phyloP scores from a whole-genome alignment of 1,140 invertebrate species.

The Aphelenchoides avenae region DNA sequence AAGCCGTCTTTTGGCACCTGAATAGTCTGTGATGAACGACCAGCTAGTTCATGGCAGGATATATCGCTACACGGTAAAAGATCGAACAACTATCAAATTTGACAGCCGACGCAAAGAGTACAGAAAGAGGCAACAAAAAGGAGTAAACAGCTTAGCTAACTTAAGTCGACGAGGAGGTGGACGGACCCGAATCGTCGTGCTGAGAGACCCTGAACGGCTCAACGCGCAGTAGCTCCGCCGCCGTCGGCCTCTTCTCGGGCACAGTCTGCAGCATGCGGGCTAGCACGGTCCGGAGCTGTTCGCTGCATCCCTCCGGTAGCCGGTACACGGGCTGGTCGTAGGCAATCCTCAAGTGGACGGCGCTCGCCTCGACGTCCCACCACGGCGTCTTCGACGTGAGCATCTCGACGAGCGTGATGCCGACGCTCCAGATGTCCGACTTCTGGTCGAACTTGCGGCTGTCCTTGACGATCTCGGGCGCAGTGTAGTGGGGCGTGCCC shows the following conservation, averaged over 20 bases:
- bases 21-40: too few relatives aligned
- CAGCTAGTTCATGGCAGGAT: too few relatives aligned
- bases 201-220: too few relatives aligned
- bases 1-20: too few relatives aligned
- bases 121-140: too few relatives aligned
- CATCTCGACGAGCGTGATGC: slow-evolving; percentile 37
- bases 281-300: slow-evolving; percentile 2
- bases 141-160: too few relatives aligned
- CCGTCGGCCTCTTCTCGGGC: slow-evolving; percentile 30
- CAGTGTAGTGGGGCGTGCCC: slow-evolving; percentile 37
- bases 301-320: slow-evolving; percentile 5
- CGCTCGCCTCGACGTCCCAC: slow-evolving; percentile 28
- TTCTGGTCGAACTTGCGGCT: slow-evolving; percentile 32
- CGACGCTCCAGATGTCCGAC: slow-evolving; percentile 41
- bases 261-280: slow-evolving; percentile 19
- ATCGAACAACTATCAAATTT: too few relatives aligned
- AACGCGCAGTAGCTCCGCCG: slow-evolving; percentile 21
- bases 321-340: slow-evolving; percentile 23
- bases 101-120: too few relatives aligned
- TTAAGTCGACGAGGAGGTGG: too few relatives aligned
- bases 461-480: slow-evolving; percentile 31
- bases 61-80: too few relatives aligned
- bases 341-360: slow-evolving; percentile 38
- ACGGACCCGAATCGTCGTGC: too few relatives aligned
- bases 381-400: slow-evolving; percentile 36